phyloP scores from a whole-genome alignment of 2,113 vertebrate genomes.

The Aphelocoma coerulescens region DNA sequence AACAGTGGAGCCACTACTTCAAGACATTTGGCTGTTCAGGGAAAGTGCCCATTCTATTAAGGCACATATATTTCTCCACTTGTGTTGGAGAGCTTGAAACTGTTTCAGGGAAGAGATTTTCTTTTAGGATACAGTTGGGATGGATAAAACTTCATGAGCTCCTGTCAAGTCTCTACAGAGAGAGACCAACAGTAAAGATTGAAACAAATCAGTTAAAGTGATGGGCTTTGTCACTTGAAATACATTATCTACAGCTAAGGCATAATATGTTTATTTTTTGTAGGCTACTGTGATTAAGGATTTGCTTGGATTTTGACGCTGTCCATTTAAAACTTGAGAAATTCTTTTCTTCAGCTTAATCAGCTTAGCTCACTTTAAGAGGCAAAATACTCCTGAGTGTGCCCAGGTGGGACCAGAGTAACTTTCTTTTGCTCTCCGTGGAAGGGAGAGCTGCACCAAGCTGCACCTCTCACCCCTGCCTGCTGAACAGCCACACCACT shows the following conservation, averaged over 20 bases:
- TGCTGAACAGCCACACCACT: not conserved
- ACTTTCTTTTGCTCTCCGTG: not conserved
- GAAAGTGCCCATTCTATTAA: not conserved
- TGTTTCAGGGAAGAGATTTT: not conserved
- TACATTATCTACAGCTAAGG: not conserved
- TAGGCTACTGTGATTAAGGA: not conserved
- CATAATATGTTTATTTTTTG: not conserved
- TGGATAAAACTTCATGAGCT: not conserved
- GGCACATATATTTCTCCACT: not conserved
- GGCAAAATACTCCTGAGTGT: not conserved
- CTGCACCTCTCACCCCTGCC: not conserved
- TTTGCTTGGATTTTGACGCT: not conserved
- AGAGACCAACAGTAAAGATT: not conserved
- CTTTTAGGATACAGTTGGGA: not conserved
- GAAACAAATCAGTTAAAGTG: not conserved
- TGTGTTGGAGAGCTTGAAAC: not conserved
- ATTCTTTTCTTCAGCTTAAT: not conserved
- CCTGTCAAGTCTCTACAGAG: not conserved
- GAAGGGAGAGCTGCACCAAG: not conserved
- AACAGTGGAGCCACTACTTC: not conserved
- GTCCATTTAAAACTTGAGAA: not conserved
- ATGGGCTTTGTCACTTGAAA: not conserved
- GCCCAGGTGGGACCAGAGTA: not conserved
- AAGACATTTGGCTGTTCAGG: not conserved
- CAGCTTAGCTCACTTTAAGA: not conserved